Evolutionary conservation across 2,797 vertebrate genomes (phyloP).

Genomic region (Chelonia mydas): DNA sequence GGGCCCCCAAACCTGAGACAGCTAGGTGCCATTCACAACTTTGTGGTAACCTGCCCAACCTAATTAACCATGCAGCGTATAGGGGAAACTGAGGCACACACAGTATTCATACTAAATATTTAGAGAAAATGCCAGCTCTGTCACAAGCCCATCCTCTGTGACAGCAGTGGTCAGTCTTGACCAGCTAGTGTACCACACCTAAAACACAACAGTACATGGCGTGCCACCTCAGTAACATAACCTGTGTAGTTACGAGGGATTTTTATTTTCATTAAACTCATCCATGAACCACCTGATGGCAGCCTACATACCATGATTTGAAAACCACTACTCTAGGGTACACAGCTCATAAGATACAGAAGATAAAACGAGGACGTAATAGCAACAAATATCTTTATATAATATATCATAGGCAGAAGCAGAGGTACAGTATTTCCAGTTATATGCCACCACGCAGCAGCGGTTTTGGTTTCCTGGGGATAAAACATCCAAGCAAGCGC

Average conservation of each 20-base stretch:
- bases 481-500: not conserved
- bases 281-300: not conserved
- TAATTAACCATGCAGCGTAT: no score
- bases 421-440: conserved; percentile 24
- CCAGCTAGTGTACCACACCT: not conserved
- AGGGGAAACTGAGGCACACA: no score
- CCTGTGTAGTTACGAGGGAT: not conserved
- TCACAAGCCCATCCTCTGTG: no score
- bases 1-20: no score
- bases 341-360: not conserved
- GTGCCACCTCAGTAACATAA: not conserved
- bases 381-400: conserved; percentile 29
- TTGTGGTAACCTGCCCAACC: no score
- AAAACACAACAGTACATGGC: not conserved
- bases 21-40: no score
- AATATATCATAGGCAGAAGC: not conserved
- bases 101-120: no score
- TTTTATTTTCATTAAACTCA: not conserved
- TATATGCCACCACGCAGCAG: not conserved
- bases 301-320: not conserved
- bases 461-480: not conserved
- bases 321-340: not conserved
- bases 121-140: no score
- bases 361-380: not conserved
- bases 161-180: not conserved